Evolutionary conservation across 2,888 invertebrate genomes (phyloP), one percentile per base, ranked within the genome.

Genomic region (Meganola albula): DNA sequence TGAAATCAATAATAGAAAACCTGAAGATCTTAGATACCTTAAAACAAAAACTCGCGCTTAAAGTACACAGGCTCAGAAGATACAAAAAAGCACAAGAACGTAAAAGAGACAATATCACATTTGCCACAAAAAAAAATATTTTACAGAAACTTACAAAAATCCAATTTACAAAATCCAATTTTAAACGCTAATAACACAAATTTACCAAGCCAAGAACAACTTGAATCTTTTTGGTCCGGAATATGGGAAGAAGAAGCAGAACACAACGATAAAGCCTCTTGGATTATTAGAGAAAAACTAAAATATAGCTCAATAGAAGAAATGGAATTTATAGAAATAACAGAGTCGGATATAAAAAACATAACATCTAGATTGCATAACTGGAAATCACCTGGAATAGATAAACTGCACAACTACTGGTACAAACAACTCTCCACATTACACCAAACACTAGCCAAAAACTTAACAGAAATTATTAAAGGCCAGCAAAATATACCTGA

Each of bases 381-480:
- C 12, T 44, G 48, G 48, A 44, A 48, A 34, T n/a, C 44, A 5
- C 38, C 47, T 6, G 47, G 50, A 3, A 27, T 31, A 6, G 50
- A 47, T 30, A 10, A 34, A 6, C 31, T 44, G 5, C 44, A 46
- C 10, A 49, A 40, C 10, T 49, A 27, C 18, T 41, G 47, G 43
- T 43, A 43, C 9, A 47, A 47, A 37, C 40, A 35, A 33, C 26
- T 41, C 4, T 39, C 37, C 25, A 12, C 23, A 8, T 9, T 34
- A 12, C 34, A 34, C 12, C 13, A n/a, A 12, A 1, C 8, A 14
- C 12, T 37, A 10, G 12, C 12, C 8, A 24, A 24, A 1, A 12
- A 33, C 7, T 28, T 48, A 6, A 45, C 41, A 16, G n/a, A 33
- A 3, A 41, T 44, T n/a, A 31, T 47, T 1, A 4, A 38, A 13